Evolutionary conservation across 2,888 invertebrate species (phyloP), one percentile per base, ranked within the genome.

Genomic region (Perizoma affinitatum): DNA sequence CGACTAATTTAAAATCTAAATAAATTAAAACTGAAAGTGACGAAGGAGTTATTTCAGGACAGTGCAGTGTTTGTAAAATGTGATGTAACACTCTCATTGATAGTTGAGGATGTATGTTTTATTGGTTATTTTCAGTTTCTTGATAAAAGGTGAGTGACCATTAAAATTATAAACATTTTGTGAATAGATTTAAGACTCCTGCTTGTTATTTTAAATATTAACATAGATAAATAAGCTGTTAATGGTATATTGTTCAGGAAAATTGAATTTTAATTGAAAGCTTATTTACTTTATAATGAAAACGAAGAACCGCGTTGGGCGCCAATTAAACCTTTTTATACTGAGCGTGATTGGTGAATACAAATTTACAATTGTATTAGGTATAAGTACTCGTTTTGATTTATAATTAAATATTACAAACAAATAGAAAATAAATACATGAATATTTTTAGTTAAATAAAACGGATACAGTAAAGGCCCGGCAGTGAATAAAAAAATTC

Each of bases 71-170:
- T 71, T 82, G 87, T 89, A 86, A 81, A 80, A 84, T 83, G 89
- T 90, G 88, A 87, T 83, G 80, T 77, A 83, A 86, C 81, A 78
- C 78, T 80, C 53, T 44, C 74, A 80, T 77, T 76, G 70, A 77
- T 78, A 71, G 80, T 3, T 84, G 80, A 88, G 89, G 89, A 90
- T 90, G 90, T 87, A 87, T 84, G 72, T 90, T 80, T 79, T 87
- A 79, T 79, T 88, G 71, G 80, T 79, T 70, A 76, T 88, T 68
- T 71, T 90, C 75, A 83, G 84, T 78, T 82, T 90, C 75, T 83
- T 90, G 73, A 78, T 89, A 73, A 86, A 87, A 87, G 90, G 89
- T 89, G 84, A 78, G 72, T 66, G 38, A 1, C 7, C 38, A 38
- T 38, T 38, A 38, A 38, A 35, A 41, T 10, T 42, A 42, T 0